phyloP scores from a whole-genome alignment of 2,888 invertebrate genomes.

The Geophilus truncorum region DNA sequence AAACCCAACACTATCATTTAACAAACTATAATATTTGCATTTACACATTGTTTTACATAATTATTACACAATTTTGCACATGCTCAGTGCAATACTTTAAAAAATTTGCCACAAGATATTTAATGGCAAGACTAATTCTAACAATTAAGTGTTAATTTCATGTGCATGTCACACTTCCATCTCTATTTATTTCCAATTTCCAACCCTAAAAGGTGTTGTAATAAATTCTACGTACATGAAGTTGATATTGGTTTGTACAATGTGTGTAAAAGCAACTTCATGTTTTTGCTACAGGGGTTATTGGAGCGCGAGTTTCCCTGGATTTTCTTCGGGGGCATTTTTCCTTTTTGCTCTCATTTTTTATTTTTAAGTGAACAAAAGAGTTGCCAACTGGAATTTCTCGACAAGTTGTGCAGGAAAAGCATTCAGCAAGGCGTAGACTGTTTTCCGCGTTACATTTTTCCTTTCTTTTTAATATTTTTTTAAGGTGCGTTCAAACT shows the following conservation, averaged over 20 bases:
- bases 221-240: not conserved
- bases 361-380: not conserved
- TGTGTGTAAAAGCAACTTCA: not conserved
- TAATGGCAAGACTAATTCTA: too few species aligned
- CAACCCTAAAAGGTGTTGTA: not conserved
- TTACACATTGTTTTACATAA: too few species aligned
- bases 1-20: too few species aligned
- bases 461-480: not conserved
- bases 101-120: too few species aligned
- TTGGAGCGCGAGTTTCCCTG: not conserved
- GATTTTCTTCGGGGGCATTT: not conserved
- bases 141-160: not conserved
- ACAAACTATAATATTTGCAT: too few species aligned
- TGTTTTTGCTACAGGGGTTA: not conserved
- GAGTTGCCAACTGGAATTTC: not conserved
- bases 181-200: not conserved
- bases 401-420: not conserved
- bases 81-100: too few species aligned
- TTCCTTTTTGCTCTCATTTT: not conserved
- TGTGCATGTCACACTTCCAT: not conserved
- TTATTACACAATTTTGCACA: too few species aligned
- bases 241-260: not conserved
- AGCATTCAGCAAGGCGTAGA: not conserved
- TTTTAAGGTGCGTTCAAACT: not conserved
- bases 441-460: too few species aligned